These are phyloP conservation scores for Rhynchophorus ferrugineus DNA, from an alignment of 1,140 invertebrate species.

Conservation along the genomic window DNA sequence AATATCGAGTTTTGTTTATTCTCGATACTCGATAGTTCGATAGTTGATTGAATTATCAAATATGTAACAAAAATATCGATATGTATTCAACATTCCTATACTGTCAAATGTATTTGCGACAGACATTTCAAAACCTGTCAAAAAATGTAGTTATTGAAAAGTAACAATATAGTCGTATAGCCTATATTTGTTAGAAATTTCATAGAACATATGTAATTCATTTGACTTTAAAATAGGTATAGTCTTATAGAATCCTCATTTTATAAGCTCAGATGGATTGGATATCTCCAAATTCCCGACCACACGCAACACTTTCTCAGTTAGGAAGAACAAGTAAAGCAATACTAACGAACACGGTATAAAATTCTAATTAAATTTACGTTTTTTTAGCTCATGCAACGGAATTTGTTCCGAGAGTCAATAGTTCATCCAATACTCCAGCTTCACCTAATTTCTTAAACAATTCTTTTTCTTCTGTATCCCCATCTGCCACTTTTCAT, in stretches of 20 bases:
- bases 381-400: constrained; percentile 21
- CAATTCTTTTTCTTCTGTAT: constrained; percentile 4
- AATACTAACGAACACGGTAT: neutral
- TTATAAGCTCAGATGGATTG: constrained; percentile 24
- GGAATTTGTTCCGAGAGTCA: constrained; percentile 25
- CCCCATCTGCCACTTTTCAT: constrained; percentile 15
- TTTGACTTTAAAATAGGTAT: neutral
- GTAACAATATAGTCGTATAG: neutral
- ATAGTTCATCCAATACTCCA: constrained; percentile 18
- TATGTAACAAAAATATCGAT: too few species aligned
- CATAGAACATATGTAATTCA: neutral
- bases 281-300: constrained; percentile 23
- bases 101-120: too few species aligned
- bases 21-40: neutral
- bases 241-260: too few species aligned
- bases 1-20: neutral
- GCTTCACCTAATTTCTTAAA: constrained; percentile 18
- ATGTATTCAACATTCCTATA: too few species aligned
- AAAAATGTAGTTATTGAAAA: neutral
- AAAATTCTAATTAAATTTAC: constrained; percentile 5
- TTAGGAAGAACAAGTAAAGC: constrained; percentile 27
- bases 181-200: neutral
- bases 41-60: too few species aligned
- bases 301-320: constrained; percentile 22
- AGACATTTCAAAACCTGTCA: too few species aligned